These are phyloP conservation scores for Epinotia nisella DNA, from an alignment of 2,888 invertebrate genomes.

Conservation along the genomic window DNA sequence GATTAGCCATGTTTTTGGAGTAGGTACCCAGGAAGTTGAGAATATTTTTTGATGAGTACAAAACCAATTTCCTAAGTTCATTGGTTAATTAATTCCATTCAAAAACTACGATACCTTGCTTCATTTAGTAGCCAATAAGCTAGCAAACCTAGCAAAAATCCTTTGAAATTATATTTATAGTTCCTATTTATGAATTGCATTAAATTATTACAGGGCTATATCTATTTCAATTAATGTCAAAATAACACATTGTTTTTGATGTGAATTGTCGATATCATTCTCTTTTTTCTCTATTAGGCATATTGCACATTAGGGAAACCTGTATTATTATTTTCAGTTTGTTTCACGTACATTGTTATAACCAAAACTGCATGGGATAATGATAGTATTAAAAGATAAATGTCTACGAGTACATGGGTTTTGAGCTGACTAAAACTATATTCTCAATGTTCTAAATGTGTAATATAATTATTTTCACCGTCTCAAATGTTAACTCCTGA, in stretches of 20 bases:
- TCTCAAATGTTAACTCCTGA: background rate
- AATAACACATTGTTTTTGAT: background rate
- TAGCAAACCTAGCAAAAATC: background rate
- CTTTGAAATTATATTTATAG: conserved; percentile 8
- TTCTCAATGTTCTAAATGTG: background rate
- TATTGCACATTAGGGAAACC: too few species aligned
- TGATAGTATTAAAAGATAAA: too few species aligned
- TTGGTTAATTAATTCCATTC: conserved; percentile 25
- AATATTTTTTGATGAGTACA: too few species aligned
- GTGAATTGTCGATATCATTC: background rate
- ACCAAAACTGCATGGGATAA: too few species aligned
- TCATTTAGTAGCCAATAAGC: conserved; percentile 40
- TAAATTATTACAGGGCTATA: background rate
- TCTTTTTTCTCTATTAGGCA: too few species aligned
- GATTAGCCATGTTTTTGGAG: too few species aligned
- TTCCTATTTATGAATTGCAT: conserved; percentile 30
- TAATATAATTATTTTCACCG: background rate
- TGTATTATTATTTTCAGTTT: too few species aligned
- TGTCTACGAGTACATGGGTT: background rate
- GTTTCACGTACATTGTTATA: too few species aligned
- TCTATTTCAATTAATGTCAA: conserved; percentile 3
- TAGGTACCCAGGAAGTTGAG: too few species aligned
- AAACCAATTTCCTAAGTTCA: background rate
- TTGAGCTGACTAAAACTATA: background rate
- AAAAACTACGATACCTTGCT: conserved; percentile 56